Evolutionary conservation across 2,113 vertebrate genomes (phyloP), one percentile per base, ranked within the genome.

Genomic region (Nematolebias whitei): DNA sequence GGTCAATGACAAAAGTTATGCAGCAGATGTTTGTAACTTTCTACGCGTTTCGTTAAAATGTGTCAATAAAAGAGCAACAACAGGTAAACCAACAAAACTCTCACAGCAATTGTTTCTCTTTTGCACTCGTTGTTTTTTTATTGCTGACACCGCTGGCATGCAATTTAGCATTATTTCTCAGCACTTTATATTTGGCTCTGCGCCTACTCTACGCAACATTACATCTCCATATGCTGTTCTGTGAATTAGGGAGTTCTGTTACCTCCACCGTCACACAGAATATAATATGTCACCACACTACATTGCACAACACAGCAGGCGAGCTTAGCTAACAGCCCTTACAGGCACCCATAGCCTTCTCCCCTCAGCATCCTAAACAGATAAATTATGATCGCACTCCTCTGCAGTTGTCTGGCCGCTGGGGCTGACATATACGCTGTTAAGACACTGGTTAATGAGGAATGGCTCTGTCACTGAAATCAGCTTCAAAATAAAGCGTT

Each of bases 381-480:
- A 87, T 91, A 83, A 88, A 89, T 85, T 81, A 87, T 82, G 71
- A 83, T 85, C 74, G 60, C 81, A 78, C 82, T 78, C 55, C 69
- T 73, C 58, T 79, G 80, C 79, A 63, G 70, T 85, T 85, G 86
- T 83, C 84, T 86, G 80, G 76, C 82, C 75, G 63, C 80, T 76
- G 71, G 80, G 69, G 74, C 74, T 88, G 86, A 86, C 82, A 76
- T 78, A 81, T 85, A 86, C 80, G 84, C 82, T 71, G 82, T 84
- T 86, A 87, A 87, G 79, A 85, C 77, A 68, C 70, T 79, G 74
- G 74, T 74, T 88, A 86, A 87, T 89, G 85, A 89, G 85, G 80
- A 85, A 87, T 88, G 64, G 72, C 61, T 80, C 80, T 80, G 83
- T 86, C 85, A 84, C 66, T 63, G 70, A 59, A 75, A 59, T 86